These are phyloP conservation scores for Hyposoter dolosus DNA, from an alignment of 2,888 invertebrate genomes.

Conservation along the genomic window DNA sequence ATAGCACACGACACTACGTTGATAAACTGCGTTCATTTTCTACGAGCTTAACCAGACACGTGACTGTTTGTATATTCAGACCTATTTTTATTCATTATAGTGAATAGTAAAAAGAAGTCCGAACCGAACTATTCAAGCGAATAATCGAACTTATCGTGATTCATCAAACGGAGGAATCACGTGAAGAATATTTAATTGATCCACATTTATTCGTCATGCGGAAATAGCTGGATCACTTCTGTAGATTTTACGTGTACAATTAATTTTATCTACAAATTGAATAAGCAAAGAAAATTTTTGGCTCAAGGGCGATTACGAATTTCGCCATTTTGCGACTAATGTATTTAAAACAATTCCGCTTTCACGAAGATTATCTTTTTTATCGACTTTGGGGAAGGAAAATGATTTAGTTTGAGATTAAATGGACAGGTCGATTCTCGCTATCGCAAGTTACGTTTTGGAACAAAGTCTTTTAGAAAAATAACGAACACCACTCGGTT, in stretches of 20 bases:
- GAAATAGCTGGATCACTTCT: neutral
- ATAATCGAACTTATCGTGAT: neutral
- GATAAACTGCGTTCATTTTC: conserved; percentile 9
- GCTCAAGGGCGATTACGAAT: too few relatives aligned
- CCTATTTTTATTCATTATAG: neutral
- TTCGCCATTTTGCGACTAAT: too few relatives aligned
- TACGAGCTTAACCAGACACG: neutral
- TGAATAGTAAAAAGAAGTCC: neutral
- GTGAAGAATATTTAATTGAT: neutral
- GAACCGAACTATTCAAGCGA: neutral
- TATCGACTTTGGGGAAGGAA: too few relatives aligned
- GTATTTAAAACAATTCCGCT: too few relatives aligned
- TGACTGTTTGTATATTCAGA: neutral
- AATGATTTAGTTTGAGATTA: too few relatives aligned
- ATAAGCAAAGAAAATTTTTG: too few relatives aligned
- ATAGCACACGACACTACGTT: neutral
- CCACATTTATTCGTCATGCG: neutral
- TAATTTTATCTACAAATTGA: too few relatives aligned
- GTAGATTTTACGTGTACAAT: neutral
- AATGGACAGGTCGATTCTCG: too few relatives aligned
- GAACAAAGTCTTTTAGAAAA: too few relatives aligned
- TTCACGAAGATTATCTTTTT: too few relatives aligned
- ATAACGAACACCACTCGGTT: too few relatives aligned
- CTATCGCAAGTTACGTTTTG: too few relatives aligned
- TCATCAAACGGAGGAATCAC: neutral